Conservation (phyloP, 1,140 invertebrate genomes). For the Philopotamus ludificatus region DNA sequence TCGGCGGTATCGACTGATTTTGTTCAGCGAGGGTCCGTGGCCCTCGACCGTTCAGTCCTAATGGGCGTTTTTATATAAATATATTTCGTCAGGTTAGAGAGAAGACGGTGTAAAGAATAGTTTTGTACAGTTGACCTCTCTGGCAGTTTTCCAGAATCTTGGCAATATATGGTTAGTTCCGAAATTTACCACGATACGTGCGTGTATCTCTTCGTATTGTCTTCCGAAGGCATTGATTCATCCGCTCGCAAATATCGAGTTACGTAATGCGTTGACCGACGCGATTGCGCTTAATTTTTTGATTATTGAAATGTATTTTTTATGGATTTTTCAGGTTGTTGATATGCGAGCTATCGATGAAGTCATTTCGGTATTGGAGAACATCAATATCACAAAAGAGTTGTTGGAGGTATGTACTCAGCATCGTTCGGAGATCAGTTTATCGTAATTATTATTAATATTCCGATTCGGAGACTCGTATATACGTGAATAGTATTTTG, state of each 20-base stretch:
- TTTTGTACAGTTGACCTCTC: background rate
- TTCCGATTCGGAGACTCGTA: background rate
- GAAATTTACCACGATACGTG: background rate
- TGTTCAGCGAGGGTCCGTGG: too few relatives aligned
- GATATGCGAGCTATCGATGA: conserved; percentile 90
- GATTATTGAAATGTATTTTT: background rate
- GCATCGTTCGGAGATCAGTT: background rate
- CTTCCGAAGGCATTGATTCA: too few relatives aligned
- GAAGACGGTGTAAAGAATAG: background rate
- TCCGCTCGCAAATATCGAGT: too few relatives aligned
- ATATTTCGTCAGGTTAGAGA: too few relatives aligned
- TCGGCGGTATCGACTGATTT: too few relatives aligned
- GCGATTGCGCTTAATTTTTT: too few relatives aligned
- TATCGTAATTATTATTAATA: background rate
- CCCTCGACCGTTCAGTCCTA: too few relatives aligned
- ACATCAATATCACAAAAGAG: conserved; percentile 90
- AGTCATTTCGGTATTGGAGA: conserved; percentile 89
- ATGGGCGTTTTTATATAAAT: too few relatives aligned
- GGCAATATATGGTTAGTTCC: background rate
- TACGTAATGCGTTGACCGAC: too few relatives aligned
- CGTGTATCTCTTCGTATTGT: too few relatives aligned
- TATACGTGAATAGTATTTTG: background rate
- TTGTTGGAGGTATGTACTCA: conserved; percentile 76
- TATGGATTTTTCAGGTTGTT: conserved; percentile 75
- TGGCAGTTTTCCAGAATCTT: background rate